Evolutionary conservation across 2,797 vertebrate species (phyloP).

Genomic region (Myotis vivesi): DNA sequence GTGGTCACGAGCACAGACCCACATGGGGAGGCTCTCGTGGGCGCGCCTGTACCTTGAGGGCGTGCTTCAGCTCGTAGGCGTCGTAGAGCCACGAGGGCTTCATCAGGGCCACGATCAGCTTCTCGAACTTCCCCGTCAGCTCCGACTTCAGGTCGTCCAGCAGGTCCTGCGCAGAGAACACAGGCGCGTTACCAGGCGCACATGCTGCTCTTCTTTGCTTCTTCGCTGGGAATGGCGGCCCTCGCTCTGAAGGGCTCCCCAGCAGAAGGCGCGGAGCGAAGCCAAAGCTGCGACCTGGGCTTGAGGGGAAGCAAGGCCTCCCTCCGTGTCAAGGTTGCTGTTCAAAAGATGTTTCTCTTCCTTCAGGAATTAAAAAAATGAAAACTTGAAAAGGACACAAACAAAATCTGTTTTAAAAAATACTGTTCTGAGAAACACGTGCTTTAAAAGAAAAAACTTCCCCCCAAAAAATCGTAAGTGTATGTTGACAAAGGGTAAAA

Average conservation of each 20-base stretch:
- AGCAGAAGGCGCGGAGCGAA: too few species aligned
- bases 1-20: background rate
- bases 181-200: background rate
- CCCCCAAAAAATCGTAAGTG: background rate
- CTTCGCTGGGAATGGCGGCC: fast-evolving
- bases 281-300: background rate
- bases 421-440: background rate
- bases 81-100: slow-evolving; percentile 88
- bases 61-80: slow-evolving; percentile 90
- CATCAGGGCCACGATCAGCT: slow-evolving; percentile 92
- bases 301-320: background rate
- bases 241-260: too few species aligned
- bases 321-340: background rate
- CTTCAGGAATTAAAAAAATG: background rate
- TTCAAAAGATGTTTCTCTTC: background rate
- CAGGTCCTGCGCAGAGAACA: slow-evolving; percentile 88
- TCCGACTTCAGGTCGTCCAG: slow-evolving; percentile 93
- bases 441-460: background rate
- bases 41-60: slow-evolving; percentile 91
- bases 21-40: fast-evolving
- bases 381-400: background rate
- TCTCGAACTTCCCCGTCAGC: slow-evolving; percentile 93
- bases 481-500: background rate
- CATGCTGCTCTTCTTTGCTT: fast-evolving
- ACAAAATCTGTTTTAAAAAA: background rate